Evolutionary conservation across 1,140 invertebrate genomes (phyloP).

Genomic region (Mylabris phalerata): DNA sequence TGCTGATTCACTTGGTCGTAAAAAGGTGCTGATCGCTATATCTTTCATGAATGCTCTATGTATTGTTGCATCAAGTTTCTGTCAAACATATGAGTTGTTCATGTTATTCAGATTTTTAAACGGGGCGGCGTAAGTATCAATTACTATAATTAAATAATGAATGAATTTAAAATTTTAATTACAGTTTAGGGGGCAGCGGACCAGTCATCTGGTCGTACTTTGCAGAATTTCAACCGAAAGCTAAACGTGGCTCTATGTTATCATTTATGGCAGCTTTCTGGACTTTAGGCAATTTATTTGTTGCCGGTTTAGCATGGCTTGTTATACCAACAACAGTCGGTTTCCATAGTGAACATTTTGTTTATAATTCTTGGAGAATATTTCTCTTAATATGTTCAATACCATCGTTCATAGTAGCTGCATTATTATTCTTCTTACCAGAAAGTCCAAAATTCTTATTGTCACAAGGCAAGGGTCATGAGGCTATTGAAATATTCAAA

Average conservation of each 20-base stretch:
- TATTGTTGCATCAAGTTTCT: conserved; percentile 80
- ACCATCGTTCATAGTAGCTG: conserved; percentile 78
- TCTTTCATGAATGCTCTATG: conserved; percentile 84
- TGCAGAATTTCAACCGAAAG: conserved; percentile 87
- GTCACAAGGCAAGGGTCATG: conserved; percentile 65
- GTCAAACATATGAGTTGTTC: conserved; percentile 78
- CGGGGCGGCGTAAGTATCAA: conserved; percentile 77
- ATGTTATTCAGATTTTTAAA: conserved; percentile 85
- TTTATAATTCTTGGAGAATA: conserved; percentile 87
- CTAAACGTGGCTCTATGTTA: conserved; percentile 81
- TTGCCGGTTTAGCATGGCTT: conserved; percentile 80
- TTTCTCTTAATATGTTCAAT: conserved; percentile 80
- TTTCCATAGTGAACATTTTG: conserved; percentile 54
- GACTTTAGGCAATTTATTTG: conserved; percentile 83
- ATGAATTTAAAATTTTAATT: conserved; percentile 20
- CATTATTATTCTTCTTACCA: conserved; percentile 75
- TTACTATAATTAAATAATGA: not conserved
- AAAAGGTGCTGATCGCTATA: conserved; percentile 78
- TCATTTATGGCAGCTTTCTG: conserved; percentile 91
- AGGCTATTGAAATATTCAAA: conserved; percentile 70
- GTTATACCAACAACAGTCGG: conserved; percentile 74
- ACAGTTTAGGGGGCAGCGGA: conserved; percentile 84
- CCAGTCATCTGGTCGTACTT: conserved; percentile 95
- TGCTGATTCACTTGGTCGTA: conserved; percentile 77
- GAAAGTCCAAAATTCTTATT: conserved; percentile 88